These are phyloP conservation scores for Campylorhamphus procurvoides DNA, from an alignment of 2,113 vertebrate genomes.

Conservation along the genomic window DNA sequence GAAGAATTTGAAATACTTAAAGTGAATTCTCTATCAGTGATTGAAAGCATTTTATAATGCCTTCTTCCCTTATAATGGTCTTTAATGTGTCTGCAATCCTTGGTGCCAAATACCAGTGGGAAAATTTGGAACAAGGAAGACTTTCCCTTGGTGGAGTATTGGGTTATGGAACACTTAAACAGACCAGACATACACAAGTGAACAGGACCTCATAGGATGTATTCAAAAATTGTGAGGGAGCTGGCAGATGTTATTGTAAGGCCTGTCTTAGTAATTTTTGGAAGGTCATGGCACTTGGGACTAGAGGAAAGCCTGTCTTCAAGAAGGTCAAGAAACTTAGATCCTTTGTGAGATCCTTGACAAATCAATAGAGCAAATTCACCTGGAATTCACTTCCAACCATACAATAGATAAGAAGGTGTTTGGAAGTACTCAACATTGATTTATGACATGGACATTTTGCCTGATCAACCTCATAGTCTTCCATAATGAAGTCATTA, in stretches of 20 bases:
- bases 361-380: neutral
- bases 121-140: neutral
- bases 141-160: neutral
- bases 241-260: neutral
- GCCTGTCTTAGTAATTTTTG: neutral
- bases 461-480: neutral
- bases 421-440: neutral
- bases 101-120: neutral
- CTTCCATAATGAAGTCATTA: neutral
- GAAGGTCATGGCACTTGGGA: neutral
- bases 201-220: neutral
- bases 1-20: neutral
- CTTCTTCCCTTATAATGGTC: neutral
- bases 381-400: neutral
- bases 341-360: neutral
- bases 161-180: neutral
- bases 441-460: neutral
- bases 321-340: neutral
- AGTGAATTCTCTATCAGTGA: neutral
- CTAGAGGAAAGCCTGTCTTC: neutral
- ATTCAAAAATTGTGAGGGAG: neutral
- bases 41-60: neutral
- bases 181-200: neutral
- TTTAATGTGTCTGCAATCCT: neutral
- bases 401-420: neutral